Evolutionary conservation across 2,888 invertebrate species (phyloP), one percentile per base, ranked within the genome.

Genomic region (Margaritifera margaritifera): DNA sequence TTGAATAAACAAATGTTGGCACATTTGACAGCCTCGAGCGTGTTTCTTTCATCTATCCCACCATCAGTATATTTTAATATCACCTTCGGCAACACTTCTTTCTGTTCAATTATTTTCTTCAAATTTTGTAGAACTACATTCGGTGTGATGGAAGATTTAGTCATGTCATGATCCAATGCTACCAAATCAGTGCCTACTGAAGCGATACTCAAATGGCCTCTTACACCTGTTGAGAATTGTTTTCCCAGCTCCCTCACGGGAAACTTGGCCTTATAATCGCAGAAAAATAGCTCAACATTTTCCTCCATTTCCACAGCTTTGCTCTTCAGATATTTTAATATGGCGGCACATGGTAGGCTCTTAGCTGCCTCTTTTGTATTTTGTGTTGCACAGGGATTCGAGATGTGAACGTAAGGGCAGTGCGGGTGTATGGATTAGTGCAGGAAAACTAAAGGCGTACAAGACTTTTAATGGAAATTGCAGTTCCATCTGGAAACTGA

Each of bases 211-310:
- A 70, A 64, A 25, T 70, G 66, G 18, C 75, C 77, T 50, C 71
- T n/a, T 24, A 71, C 72, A n/a, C 72, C 69, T 42, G 75, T 71
- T n/a, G 72, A 75, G 11, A 75, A 62, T 20, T 54, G 53, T 42
- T 22, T 18, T 31, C 66, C 74, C 6, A 72, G 74, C 19, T 72
- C 62, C 15, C 74, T 74, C 52, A 69, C 52, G 19, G 68, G 74
- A 2, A 77, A 62, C 61, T 77, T 74, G 31, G 74, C 68, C 62
- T 77, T 77, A 53, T 77, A 74, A 64, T 74, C 74, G 42, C 60
- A 68, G 52, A 54, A 69, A 19, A 68, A 31, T 19, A 74, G 6
- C 52, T 50, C 31, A 27, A 24, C 53, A 19, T 67, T 51, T 52
- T 52, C 22, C 15, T 50, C 55, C 5, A 57, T 20, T 22, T 61